Evolutionary conservation across 2,888 invertebrate species (phyloP), one percentile per base, ranked within the genome.

Genomic region (Caenorhabditis uteleia): DNA sequence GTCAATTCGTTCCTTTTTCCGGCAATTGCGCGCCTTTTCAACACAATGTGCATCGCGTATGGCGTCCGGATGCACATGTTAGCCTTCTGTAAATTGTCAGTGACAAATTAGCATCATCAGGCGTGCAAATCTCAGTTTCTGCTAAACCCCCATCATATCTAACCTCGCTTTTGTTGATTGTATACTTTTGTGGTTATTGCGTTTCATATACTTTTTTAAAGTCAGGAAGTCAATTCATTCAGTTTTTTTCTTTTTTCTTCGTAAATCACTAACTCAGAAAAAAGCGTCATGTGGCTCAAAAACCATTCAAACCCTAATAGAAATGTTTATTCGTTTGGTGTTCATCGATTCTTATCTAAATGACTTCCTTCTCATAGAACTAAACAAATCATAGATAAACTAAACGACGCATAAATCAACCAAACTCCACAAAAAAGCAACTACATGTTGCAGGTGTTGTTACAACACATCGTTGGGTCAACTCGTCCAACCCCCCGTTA

Each of bases 1-100:
- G 8, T 10, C n/a, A n/a, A n/a, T 34, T 7, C 26, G 51, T 47
- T 46, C 42, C 47, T 51, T 40, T 42, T 59, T 59, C 51, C 51
- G 51, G 58, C 42, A 36, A 44, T 33, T 29, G 31, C 8, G 34
- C 8, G n/a, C 34, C 34, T n/a, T n/a, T n/a, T n/a, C n/a, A n/a
- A n/a, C n/a, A n/a, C n/a, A n/a, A n/a, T n/a, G 23, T 42, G 46
- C 34, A 39, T 40, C 36, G 49, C 58, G 46, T 59, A 51, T 59
- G 58, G 51, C 58, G 51, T 47, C 25, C 39, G 29, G 38, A 58
- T 50, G 48, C 49, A 39, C 48, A 40, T 33, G 38, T 25, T 39
- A 18, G 10, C 26, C 25, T 31, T 29, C 31, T 18, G 20, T 7
- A 51, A 60, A 48, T 59, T 23, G 42, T 23, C 27, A n/a, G 18